Percentiles rank a stretch among this genome's conserved stretches.
Conservation (phyloP, 2,113 vertebrate species). For the Thunnus thynnus region DNA sequence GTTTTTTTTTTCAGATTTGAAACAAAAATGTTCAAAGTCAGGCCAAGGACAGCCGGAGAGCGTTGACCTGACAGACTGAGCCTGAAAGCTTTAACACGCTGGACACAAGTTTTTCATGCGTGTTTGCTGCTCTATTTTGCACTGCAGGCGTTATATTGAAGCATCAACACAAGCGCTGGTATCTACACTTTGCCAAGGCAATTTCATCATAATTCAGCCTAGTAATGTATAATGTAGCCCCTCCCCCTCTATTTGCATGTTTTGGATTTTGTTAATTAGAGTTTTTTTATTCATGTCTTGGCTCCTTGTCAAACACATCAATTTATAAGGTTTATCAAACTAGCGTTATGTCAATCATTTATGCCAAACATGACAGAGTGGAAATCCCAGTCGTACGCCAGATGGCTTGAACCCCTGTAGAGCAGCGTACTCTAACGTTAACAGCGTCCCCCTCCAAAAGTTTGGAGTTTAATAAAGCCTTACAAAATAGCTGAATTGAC, state of each 20-base stretch:
- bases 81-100: constrained; percentile 14
- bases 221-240: constrained; percentile 4
- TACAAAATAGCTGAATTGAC: constrained; percentile 3
- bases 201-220: constrained; percentile 5
- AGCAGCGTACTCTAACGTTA: constrained; percentile 39
- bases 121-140: constrained; percentile 8
- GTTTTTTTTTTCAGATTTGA: constrained; percentile 27
- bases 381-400: constrained; percentile 50
- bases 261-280: constrained; percentile 10
- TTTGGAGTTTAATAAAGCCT: constrained; percentile 8
- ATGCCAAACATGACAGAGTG: constrained; percentile 42
- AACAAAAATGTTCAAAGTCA: constrained; percentile 50
- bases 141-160: constrained; percentile 4
- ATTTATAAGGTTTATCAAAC: constrained; percentile 59
- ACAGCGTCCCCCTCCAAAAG: constrained; percentile 17
- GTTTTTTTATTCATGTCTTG: constrained; percentile 20
- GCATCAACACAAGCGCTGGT: constrained; percentile 9
- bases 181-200: constrained; percentile 20
- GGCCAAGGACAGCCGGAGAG: constrained; percentile 38
- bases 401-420: constrained; percentile 54
- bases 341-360: constrained; percentile 56
- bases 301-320: constrained; percentile 39
- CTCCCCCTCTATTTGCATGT: not conserved
- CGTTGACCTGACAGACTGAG: constrained; percentile 28
- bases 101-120: constrained; percentile 8